These are phyloP conservation scores for Dasypus novemcinctus DNA, from an alignment of 2,113 vertebrate genomes.

Conservation along the genomic window DNA sequence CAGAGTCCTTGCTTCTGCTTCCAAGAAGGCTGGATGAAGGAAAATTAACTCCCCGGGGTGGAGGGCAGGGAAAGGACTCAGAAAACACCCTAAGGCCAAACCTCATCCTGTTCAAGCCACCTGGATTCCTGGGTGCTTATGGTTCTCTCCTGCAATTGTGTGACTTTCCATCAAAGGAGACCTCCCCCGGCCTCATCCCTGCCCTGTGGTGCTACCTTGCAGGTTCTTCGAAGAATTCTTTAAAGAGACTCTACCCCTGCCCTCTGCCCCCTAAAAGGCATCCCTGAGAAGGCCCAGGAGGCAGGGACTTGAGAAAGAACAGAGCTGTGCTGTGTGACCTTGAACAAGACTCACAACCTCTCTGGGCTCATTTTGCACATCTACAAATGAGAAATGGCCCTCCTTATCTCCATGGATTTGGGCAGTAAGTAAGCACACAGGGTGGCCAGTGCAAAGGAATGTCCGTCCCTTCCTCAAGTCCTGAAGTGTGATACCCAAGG, in stretches of 20 bases:
- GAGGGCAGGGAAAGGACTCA: neutral
- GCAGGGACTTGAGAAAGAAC: neutral
- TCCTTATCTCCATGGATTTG: neutral
- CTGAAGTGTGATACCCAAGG: neutral
- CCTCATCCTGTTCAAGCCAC: neutral
- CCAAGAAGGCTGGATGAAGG: neutral
- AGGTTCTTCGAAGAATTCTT: neutral
- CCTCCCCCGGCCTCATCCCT: neutral
- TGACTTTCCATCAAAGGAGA: neutral
- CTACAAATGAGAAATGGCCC: neutral
- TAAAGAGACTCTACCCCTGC: neutral
- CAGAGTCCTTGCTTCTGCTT: neutral
- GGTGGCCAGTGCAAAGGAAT: neutral
- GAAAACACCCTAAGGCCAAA: neutral
- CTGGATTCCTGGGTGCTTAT: fast-evolving
- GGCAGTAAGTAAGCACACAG: neutral
- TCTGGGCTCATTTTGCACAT: neutral
- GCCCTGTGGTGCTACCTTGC: neutral
- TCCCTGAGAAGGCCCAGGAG: neutral
- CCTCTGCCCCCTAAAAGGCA: neutral
- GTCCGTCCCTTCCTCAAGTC: neutral
- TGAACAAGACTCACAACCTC: neutral
- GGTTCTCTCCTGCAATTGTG: neutral
- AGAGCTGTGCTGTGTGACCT: neutral
- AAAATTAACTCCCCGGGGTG: fast-evolving